phyloP scores from a whole-genome alignment of 2,797 vertebrate species.

The Pseudochirops corinnae region DNA sequence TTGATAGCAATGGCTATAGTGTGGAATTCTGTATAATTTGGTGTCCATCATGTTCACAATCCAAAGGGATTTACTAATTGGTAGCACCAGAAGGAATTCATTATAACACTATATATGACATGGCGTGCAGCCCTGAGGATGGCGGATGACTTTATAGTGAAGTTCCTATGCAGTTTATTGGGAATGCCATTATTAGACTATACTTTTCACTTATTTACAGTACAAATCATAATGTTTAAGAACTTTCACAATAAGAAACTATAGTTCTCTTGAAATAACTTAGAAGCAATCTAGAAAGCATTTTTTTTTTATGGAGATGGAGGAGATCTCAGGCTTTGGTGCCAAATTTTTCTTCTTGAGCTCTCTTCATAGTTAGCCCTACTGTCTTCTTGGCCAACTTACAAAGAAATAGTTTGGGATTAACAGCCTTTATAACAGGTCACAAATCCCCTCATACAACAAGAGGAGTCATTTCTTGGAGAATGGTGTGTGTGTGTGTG shows the following conservation, averaged over 20 bases:
- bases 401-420: slow-evolving; percentile 11
- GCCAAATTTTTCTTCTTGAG: background rate
- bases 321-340: slow-evolving; percentile 1
- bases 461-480: background rate
- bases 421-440: slow-evolving; percentile 41
- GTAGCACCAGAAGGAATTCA: slow-evolving; percentile 9
- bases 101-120: background rate
- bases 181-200: slow-evolving; percentile 6
- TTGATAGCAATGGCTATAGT: background rate
- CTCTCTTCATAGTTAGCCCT: slow-evolving; percentile 15
- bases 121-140: background rate
- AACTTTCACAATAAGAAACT: slow-evolving; percentile 10
- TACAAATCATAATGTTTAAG: slow-evolving; percentile 44
- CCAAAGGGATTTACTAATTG: slow-evolving; percentile 4
- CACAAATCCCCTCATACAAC: slow-evolving; percentile 27
- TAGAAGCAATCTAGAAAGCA: slow-evolving; percentile 39
- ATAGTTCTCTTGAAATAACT: slow-evolving; percentile 27
- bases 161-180: slow-evolving; percentile 26
- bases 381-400: slow-evolving; percentile 42
- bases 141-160: slow-evolving; percentile 32
- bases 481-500: background rate
- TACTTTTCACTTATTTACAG: slow-evolving; percentile 27
- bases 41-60: background rate
- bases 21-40: background rate
- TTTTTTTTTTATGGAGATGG: slow-evolving; percentile 2